Conservation (phyloP, 2,113 vertebrate genomes). For the Meles meles region DNA sequence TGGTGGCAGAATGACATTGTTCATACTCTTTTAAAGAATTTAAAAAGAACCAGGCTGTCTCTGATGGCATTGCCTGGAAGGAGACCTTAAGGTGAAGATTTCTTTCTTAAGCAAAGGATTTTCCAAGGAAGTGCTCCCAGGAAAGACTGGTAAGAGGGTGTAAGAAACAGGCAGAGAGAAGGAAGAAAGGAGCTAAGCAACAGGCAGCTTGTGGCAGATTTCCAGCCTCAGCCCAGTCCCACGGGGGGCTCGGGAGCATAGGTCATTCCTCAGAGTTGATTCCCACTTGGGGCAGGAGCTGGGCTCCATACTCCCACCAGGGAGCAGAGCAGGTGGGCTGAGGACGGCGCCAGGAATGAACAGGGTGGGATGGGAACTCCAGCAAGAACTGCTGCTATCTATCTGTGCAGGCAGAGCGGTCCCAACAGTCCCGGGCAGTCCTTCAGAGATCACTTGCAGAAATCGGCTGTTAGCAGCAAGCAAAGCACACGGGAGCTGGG, state of each 20-base stretch:
- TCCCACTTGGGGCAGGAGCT: not conserved
- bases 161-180: not conserved
- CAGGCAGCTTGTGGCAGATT: not conserved
- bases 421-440: not conserved
- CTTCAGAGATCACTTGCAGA: not conserved
- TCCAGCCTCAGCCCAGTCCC: not conserved
- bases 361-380: fast-evolving
- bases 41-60: not conserved
- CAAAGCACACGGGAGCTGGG: not conserved
- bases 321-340: not conserved
- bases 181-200: not conserved
- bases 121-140: not conserved
- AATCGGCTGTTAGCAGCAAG: not conserved
- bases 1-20: not conserved
- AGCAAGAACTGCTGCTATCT: not conserved
- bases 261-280: not conserved
- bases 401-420: not conserved
- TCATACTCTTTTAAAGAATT: not conserved
- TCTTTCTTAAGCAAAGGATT: not conserved
- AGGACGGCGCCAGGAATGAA: fast-evolving
- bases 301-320: not conserved
- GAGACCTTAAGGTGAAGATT: not conserved
- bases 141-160: not conserved
- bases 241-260: not conserved
- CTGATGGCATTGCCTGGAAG: not conserved